Conservation (phyloP, 2,113 vertebrate genomes). For the Channa argus region DNA sequence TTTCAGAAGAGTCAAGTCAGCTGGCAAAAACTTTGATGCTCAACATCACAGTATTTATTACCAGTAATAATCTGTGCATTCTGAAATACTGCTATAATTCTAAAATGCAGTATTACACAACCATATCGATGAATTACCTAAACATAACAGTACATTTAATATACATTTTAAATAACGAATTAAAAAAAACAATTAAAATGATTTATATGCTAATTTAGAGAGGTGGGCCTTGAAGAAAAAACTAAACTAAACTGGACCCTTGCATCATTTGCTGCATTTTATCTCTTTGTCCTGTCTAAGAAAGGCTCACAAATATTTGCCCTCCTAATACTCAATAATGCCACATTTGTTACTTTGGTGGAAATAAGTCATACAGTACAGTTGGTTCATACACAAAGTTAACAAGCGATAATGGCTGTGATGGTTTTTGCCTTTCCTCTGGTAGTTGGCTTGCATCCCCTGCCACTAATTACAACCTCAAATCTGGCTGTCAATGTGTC, state of each 20-base stretch:
- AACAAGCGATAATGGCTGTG: slow-evolving; percentile 15
- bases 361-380: not conserved
- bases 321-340: not conserved
- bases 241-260: no score
- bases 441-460: slow-evolving; percentile 41
- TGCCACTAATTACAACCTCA: slow-evolving; percentile 70
- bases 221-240: no score
- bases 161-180: not conserved
- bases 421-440: not conserved
- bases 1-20: slow-evolving; percentile 2
- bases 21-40: slow-evolving; percentile 24
- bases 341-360: not conserved
- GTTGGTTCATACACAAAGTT: not conserved
- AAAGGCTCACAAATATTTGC: not conserved
- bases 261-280: no score
- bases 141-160: not conserved
- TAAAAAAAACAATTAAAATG: no score
- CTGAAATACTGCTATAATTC: not conserved
- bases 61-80: slow-evolving; percentile 8
- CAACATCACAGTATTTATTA: slow-evolving; percentile 17
- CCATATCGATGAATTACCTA: not conserved
- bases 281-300: not conserved
- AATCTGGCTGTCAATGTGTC: slow-evolving; percentile 43
- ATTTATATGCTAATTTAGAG: no score
- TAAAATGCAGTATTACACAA: not conserved